A percentile compares a stretch with the other conserved stretches of the same genome.
Conservation (phyloP, 1,140 invertebrate genomes). For the Leptopilina boulardi region DNA sequence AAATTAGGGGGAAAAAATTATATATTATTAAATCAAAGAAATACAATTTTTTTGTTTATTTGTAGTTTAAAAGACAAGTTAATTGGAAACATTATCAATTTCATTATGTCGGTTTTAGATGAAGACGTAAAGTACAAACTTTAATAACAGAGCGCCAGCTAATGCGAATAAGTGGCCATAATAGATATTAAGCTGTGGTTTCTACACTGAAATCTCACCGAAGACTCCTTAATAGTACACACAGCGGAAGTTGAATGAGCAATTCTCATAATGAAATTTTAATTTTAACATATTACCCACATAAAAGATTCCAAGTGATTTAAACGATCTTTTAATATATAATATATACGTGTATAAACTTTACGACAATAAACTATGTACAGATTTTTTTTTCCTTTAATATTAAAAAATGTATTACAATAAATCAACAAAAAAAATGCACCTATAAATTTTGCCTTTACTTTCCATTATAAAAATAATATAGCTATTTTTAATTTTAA, state of each 20-base stretch:
- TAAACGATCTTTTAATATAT: not conserved
- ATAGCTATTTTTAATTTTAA: too few relatives aligned
- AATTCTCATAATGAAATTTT: conserved; percentile 20
- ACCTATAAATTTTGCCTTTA: too few relatives aligned
- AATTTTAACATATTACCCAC: not conserved
- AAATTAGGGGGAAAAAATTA: too few relatives aligned
- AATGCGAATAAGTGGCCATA: conserved; percentile 38
- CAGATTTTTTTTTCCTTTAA: not conserved
- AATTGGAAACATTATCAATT: conserved; percentile 48
- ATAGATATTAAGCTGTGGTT: conserved; percentile 34
- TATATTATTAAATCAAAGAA: too few relatives aligned
- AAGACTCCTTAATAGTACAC: not conserved
- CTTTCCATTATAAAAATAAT: too few relatives aligned
- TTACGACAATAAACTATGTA: not conserved
- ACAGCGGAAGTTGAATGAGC: not conserved
- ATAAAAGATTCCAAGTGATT: not conserved
- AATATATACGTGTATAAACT: not conserved
- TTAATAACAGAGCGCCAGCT: conserved; percentile 36
- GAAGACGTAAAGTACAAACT: conserved; percentile 34
- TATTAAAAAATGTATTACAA: not conserved
- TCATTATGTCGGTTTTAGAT: conserved; percentile 37
- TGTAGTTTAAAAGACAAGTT: conserved; percentile 37
- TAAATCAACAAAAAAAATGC: too few relatives aligned
- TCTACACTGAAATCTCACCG: not conserved
- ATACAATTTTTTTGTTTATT: too few relatives aligned